These are phyloP conservation scores for Bettongia penicillata DNA, from an alignment of 2,113 vertebrate genomes.

Conservation along the genomic window DNA sequence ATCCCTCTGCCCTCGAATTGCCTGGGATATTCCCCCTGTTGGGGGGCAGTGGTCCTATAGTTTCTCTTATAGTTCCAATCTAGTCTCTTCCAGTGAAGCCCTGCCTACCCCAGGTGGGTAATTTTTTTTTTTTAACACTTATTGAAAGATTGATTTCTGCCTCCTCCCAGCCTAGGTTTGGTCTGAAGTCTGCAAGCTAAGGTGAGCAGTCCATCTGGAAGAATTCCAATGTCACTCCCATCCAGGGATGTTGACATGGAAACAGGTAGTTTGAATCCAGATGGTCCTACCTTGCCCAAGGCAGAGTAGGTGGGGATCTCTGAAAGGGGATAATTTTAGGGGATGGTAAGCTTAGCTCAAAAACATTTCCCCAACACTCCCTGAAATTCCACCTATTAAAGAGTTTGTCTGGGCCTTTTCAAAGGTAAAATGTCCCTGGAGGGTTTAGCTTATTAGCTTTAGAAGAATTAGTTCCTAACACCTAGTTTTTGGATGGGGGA, in stretches of 20 bases:
- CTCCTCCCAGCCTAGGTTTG: not conserved
- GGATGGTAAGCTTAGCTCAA: not conserved
- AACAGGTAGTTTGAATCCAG: conserved; percentile 2
- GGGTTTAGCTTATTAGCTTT: not conserved
- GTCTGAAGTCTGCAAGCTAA: not conserved
- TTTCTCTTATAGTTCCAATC: not conserved
- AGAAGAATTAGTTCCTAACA: not conserved
- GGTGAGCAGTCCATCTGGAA: not conserved
- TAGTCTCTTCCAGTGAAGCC: not conserved
- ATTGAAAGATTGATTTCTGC: not conserved
- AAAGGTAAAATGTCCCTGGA: not conserved
- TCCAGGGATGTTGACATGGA: not conserved
- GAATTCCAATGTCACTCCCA: not conserved
- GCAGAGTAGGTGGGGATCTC: not conserved
- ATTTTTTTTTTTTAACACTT: not conserved
- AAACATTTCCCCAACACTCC: not conserved
- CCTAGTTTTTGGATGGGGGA: not conserved
- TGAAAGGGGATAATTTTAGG: not conserved
- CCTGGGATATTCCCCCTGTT: not conserved
- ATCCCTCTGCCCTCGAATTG: not conserved
- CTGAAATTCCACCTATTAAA: not conserved
- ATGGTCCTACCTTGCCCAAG: not conserved
- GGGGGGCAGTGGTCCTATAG: not conserved
- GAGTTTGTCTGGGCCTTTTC: not conserved
- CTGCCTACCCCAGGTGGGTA: not conserved